Base-by-base conservation (phyloP, 2,113 vertebrate genomes). In the Paratilapia polleni region DNA sequence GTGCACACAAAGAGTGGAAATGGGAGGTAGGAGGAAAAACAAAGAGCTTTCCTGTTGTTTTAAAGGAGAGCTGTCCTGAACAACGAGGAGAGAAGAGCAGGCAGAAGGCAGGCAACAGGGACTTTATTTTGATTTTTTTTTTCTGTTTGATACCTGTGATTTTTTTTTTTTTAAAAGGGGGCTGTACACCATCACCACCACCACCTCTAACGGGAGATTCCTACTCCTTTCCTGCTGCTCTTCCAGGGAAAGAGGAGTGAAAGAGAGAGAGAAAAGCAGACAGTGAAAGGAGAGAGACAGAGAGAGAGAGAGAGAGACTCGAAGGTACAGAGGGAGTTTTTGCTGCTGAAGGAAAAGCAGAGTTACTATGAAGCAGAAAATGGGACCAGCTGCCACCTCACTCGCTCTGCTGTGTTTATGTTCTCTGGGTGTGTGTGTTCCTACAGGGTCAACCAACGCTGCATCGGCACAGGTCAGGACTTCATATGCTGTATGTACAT, bases 1-100 rank as follows among this genome's bases (percentile, higher is more conserved):
- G 85, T 77, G 70, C 63, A 83, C 81, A 95, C 94, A 93, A 93
- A 94, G 89, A 90, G 73, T 95, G 93, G 94, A 96, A 94, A 90
- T 81, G 89, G 93, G 93, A 95, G 92, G 91, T 89, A 64, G 87
- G 60, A 89, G 83, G 76, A 87, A 47, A 90, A 88, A 92, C 86
- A 95, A 88, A 88, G 90, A 82, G 61, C 63, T 86, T 95, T 95
- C 94, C 93, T 94, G 93, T 92, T 94, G 83, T 93, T 88, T 81
- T 82, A 86, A 61, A 87, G 66, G 14, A 68, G 56, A 73, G 57
- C 54, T 59, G 57, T 80, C 73, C 24, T 61, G 56, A 61, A 43
- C 24, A 3, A 66, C 54, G 8, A 57, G 59, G 54, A 47, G 14
- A 36, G 73, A 20, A 34, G 22, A 52, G 56, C 68, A 4, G 49